A percentile compares a stretch with the other conserved stretches of the same genome.
Evolutionary conservation across 2,888 invertebrate genomes (phyloP).

Genomic region (Melanotus villosus): DNA sequence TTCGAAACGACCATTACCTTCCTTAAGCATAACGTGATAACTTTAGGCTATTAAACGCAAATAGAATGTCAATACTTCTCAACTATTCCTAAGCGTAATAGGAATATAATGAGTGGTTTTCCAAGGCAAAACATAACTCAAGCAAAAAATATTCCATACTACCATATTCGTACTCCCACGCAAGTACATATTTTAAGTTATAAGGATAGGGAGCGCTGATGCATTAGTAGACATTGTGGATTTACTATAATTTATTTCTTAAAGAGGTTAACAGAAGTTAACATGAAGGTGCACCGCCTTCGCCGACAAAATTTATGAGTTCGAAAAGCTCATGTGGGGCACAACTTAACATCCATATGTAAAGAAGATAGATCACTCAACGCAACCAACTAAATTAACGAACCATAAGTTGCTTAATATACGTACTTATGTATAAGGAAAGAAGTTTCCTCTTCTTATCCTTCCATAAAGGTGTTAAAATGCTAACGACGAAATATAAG

Average conservation of each 20-base stretch:
- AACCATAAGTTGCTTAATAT: no score
- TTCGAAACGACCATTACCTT: conserved; percentile 12
- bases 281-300: conserved; percentile 26
- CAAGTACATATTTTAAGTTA: conserved; percentile 26
- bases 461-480: no score
- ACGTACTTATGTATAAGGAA: no score
- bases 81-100: conserved; percentile 27
- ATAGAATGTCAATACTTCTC: conserved; percentile 14
- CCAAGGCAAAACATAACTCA: conserved; percentile 1
- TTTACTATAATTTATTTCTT: conserved; percentile 27
- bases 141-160: conserved; percentile 21
- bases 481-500: no score
- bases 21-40: conserved; percentile 16
- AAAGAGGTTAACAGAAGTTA: conserved; percentile 31
- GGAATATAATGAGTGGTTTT: conserved; percentile 22
- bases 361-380: neutral
- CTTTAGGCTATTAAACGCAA: conserved; percentile 24
- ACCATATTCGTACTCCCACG: conserved; percentile 27
- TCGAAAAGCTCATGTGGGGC: neutral
- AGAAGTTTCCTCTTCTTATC: no score
- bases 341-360: conserved; percentile 13
- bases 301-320: conserved; percentile 6
- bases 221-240: conserved; percentile 25
- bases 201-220: conserved; percentile 18
- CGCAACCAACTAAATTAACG: neutral